phyloP scores from a whole-genome alignment of 2,113 vertebrate species.

The Anser brachyrhynchus region DNA sequence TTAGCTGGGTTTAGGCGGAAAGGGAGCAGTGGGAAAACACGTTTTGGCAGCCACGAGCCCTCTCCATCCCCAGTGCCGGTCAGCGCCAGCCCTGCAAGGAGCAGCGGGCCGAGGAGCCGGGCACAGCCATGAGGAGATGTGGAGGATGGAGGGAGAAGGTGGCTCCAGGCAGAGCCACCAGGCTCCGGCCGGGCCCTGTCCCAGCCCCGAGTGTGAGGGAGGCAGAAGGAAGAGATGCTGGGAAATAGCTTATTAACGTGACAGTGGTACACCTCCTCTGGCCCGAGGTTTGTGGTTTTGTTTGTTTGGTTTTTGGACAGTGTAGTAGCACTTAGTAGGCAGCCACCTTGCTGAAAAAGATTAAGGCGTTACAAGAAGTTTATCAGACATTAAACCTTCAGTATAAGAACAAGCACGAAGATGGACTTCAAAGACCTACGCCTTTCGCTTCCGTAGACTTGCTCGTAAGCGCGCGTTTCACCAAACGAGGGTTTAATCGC shows the following conservation, averaged over 20 bases:
- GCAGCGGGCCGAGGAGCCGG: fast-evolving
- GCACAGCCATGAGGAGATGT: fast-evolving
- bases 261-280: fast-evolving
- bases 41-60: not conserved
- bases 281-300: fast-evolving
- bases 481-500: not conserved
- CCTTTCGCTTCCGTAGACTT: not conserved
- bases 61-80: fast-evolving
- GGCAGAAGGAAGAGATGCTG: not conserved
- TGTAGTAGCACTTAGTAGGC: fast-evolving
- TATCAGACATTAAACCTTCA: not conserved
- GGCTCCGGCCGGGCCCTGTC: not conserved
- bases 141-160: not conserved
- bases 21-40: fast-evolving
- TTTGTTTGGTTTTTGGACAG: not conserved
- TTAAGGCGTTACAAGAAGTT: not conserved
- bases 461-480: not conserved
- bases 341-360: not conserved
- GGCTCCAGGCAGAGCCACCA: not conserved
- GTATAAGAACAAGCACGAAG: not conserved
- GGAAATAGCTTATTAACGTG: not conserved
- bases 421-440: not conserved
- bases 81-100: not conserved
- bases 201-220: not conserved
- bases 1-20: fast-evolving